Percentiles rank a stretch among this genome's conserved stretches.
phyloP scores from a whole-genome alignment of 1,140 invertebrate species.

The Pseudachorutes palmiensis region DNA sequence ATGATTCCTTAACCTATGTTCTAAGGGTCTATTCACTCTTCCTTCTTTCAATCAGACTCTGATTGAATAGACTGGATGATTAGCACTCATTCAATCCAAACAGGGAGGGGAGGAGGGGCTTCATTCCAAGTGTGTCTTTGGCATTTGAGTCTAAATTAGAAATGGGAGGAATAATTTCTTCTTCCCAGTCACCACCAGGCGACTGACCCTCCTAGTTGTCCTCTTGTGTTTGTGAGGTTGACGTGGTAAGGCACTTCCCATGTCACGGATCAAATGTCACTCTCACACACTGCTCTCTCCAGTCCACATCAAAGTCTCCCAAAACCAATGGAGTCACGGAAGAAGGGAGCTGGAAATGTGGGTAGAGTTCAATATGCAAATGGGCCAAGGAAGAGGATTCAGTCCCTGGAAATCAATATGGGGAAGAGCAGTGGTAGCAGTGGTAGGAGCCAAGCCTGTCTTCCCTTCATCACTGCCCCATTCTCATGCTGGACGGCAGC shows the following conservation, averaged over 20 bases:
- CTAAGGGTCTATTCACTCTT: too few species aligned
- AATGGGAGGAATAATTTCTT: background rate
- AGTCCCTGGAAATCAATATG: background rate
- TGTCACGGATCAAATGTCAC: background rate
- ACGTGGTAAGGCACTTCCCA: background rate
- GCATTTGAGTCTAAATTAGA: too few species aligned
- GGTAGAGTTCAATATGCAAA: background rate
- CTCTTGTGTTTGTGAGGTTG: background rate
- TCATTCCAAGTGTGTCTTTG: too few species aligned
- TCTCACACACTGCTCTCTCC: background rate
- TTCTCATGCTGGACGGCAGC: constrained; percentile 38
- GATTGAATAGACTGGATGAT: too few species aligned
- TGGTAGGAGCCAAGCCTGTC: background rate
- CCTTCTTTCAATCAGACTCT: too few species aligned
- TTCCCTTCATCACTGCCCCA: constrained; percentile 14
- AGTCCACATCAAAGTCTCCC: constrained; percentile 1
- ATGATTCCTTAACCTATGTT: too few species aligned
- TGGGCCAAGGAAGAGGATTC: background rate
- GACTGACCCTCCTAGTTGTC: background rate
- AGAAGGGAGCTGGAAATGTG: background rate
- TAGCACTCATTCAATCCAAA: too few species aligned
- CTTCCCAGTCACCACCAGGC: background rate
- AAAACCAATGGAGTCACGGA: background rate
- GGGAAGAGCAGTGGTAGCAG: background rate
- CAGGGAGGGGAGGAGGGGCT: too few species aligned